These are phyloP conservation scores for Silurus glanis DNA, from an alignment of 2,113 vertebrate genomes.

Conservation along the genomic window DNA sequence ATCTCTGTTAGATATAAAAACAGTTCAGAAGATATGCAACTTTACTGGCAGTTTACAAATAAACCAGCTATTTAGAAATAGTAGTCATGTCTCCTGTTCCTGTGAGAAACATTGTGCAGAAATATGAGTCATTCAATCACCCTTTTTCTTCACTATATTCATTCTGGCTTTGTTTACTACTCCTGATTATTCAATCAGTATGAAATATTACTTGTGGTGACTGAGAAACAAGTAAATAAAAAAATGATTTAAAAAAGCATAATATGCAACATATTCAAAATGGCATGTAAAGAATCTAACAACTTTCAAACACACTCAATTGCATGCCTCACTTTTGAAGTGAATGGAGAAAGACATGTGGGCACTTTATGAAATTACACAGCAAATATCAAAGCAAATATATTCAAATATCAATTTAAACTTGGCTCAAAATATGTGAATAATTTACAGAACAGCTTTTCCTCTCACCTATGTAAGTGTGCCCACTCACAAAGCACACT, in stretches of 20 bases:
- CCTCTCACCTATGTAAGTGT: background rate
- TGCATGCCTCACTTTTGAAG: background rate
- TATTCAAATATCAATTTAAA: conserved; percentile 17
- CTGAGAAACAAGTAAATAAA: background rate
- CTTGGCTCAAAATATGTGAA: conserved; percentile 3
- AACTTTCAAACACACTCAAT: background rate
- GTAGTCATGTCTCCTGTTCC: background rate
- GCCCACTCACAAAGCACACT: background rate
- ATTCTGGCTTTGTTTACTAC: background rate
- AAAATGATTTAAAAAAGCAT: background rate
- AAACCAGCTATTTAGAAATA: background rate
- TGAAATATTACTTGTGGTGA: background rate
- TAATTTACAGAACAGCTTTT: conserved; percentile 3
- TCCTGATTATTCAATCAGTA: background rate
- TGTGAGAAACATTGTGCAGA: background rate
- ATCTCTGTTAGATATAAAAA: background rate
- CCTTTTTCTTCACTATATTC: background rate
- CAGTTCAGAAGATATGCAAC: background rate
- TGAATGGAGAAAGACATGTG: background rate
- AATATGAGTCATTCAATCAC: background rate
- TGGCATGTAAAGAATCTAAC: background rate
- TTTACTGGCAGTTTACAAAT: background rate
- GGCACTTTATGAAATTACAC: conserved; percentile 9
- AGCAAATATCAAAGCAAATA: background rate
- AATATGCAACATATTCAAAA: background rate